Base-by-base conservation (phyloP, 2,113 vertebrate genomes). In the Podiceps cristatus region DNA sequence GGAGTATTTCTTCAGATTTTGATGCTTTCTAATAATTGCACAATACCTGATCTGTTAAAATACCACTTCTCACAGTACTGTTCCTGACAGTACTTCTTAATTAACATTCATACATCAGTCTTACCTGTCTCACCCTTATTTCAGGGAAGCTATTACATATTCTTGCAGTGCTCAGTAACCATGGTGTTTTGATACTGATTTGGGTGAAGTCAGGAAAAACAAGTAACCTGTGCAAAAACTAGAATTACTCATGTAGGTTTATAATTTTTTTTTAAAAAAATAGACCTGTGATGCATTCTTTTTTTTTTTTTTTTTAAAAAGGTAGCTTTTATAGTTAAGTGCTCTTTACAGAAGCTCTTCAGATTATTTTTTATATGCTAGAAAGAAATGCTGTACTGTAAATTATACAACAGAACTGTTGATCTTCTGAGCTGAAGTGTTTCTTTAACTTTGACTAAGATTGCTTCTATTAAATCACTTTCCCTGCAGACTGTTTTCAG, bases 401-500 rank as follows among this genome's bases (percentile, higher is more conserved):
- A 76, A 60, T 84, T 35, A 10, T 20, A 68, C 47, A 67, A 68
- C 47, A 67, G 28, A 81, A 56, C 49, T 83, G 15, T 68, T 94
- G 79, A 89, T 88, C 60, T 78, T 93, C n/a, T n/a, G n/a, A n/a
- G 84, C 66, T 93, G 88, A 94, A 91, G 71, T 42, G 11, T 24
- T 94, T 78, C 74, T 44, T 92, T 81, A 81, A 71, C 77, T 86
- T 86, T 40, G 62, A 68, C 72, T 75, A 29, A 56, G 33, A 29
- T 56, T 75, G 42, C 77, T 37, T 5, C 60, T 86, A 10, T 67
- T 64, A 29, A 80, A 74, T 35, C 40, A 40, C 49, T 73, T 37
- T 83, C 69, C 78, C 69, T 60, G 11, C 78, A 78, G 89, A 37
- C 75, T 35, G 53, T 25, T 82, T 67, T 22, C 49, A 56, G 86